Base-by-base conservation (phyloP, 2,888 invertebrate genomes). In the Leptinotarsa tumamoca region DNA sequence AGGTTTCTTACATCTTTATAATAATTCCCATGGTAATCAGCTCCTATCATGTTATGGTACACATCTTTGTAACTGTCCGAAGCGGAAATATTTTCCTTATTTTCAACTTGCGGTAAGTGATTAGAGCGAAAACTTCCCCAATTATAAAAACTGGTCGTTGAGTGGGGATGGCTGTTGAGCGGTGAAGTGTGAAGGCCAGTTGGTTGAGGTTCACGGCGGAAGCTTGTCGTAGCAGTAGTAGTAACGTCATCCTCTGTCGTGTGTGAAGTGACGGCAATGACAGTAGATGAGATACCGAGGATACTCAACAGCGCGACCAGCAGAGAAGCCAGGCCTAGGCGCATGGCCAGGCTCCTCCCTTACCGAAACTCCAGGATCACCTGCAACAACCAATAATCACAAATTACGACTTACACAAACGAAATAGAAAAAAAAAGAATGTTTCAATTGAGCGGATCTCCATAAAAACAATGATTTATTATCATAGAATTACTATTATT, bases 271-370 rank as follows among this genome's bases (percentile, higher is more conserved):
- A 83, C 77, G 79, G 83, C 81, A 72, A 73, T 77, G 79, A 73
- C 79, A 68, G 73, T 67, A 58, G 79, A 75, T 61, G 79, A 68
- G 72, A 71, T 74, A 76, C 72, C 66, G 75, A 80, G 77, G 78
- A 80, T 80, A 76, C 81, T 89, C 86, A 89, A 88, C 89, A 90
- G 89, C 89, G 87, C 87, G 87, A 88, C 87, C 88, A 87, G 87
- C 86, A 88, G 87, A 85, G 85, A 84, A 87, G 89, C 90, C 90
- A 89, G 90, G 89, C 90, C 90, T 89, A 90, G 89, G 90, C 90
- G 90, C 91, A 91, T 91, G 90, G 90, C 91, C 91, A 84, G 90
- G 89, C 90, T 89, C 89, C 90, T 89, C 85, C 89, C 89, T 86
- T 86, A 87, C 85, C 86, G 84, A 81, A 83, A 83, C 83, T 83